A percentile compares a stretch with the other conserved stretches of the same genome.
These are phyloP conservation scores for Coenonympha arcania DNA, from an alignment of 2,888 invertebrate genomes.

Conservation along the genomic window DNA sequence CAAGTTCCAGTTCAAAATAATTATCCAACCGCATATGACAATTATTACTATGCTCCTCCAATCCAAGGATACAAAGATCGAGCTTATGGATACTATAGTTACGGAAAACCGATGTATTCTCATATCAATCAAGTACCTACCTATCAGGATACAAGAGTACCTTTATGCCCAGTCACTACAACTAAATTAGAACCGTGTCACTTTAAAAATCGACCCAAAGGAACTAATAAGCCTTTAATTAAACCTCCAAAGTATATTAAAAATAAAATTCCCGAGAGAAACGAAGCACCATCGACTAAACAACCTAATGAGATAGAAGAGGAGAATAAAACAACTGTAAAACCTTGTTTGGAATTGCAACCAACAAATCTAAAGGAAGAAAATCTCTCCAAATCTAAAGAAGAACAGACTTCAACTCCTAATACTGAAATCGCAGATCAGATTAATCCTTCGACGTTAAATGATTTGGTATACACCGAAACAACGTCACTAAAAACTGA, in stretches of 20 bases:
- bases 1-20: neutral
- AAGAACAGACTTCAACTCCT: too few species aligned
- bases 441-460: too few species aligned
- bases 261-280: constrained; percentile 2
- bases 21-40: neutral
- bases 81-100: neutral
- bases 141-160: neutral
- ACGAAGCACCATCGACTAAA: neutral
- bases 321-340: neutral
- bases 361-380: too few species aligned
- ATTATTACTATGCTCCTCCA: neutral
- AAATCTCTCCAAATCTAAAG: too few species aligned
- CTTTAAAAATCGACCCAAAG: neutral
- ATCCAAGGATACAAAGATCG: neutral
- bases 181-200: neutral
- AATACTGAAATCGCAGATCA: too few species aligned
- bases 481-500: neutral
- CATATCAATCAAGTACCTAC: neutral
- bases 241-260: constrained; percentile 8
- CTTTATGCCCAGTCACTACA: neutral
- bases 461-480: too few species aligned
- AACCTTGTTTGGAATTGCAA: neutral
- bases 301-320: neutral
- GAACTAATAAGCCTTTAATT: neutral
- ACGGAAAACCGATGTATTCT: neutral